Evolutionary conservation across 2,797 vertebrate genomes (phyloP).

Genomic region (Zalophus californianus): DNA sequence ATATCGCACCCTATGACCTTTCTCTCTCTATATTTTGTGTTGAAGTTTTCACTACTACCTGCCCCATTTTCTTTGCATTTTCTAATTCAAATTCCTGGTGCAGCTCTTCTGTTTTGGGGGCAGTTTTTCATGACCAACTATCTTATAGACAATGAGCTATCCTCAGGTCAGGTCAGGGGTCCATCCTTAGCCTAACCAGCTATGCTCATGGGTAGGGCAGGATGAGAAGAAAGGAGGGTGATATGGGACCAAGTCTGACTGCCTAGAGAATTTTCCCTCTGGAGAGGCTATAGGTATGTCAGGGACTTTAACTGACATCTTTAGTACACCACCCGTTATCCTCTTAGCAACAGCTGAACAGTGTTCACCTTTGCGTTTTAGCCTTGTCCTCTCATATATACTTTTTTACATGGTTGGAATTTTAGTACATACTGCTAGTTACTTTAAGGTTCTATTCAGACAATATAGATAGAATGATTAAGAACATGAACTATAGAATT

Average conservation of each 20-base stretch:
- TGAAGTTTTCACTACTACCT: neutral
- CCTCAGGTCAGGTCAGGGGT: neutral
- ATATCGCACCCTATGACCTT: neutral
- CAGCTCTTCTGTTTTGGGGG: neutral
- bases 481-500: neutral
- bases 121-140: neutral
- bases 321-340: neutral
- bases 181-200: neutral
- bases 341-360: neutral
- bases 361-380: neutral
- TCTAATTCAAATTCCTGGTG: neutral
- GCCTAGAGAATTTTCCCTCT: neutral
- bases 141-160: neutral
- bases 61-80: neutral
- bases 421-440: neutral
- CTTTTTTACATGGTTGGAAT: neutral
- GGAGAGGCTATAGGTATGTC: neutral
- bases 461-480: neutral
- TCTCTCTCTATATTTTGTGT: neutral
- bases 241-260: neutral
- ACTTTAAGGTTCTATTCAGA: neutral
- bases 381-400: neutral
- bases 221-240: neutral
- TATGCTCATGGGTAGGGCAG: neutral
- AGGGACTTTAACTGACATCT: neutral